Conservation (phyloP, 2,888 invertebrate genomes). For the Calameuta idolon region DNA sequence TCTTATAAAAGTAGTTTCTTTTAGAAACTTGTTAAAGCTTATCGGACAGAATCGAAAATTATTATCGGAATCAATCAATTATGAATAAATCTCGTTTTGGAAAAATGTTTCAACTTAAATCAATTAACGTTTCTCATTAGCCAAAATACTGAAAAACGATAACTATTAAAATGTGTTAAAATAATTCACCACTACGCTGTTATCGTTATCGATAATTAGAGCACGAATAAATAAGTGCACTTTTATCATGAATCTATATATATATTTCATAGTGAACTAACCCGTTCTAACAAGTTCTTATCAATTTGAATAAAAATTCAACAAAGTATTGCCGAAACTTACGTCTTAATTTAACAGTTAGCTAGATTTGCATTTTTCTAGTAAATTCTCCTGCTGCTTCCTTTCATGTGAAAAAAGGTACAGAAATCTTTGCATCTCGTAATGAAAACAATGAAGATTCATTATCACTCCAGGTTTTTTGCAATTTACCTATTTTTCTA, state of each 20-base stretch:
- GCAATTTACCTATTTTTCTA: neutral
- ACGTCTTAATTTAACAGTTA: neutral
- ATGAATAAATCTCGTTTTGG: neutral
- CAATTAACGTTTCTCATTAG: neutral
- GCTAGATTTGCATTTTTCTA: neutral
- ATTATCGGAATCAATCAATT: neutral
- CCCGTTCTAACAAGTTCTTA: neutral
- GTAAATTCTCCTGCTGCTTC: neutral
- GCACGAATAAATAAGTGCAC: no score
- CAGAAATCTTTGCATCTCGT: slow-evolving; percentile 1
- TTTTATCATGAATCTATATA: no score
- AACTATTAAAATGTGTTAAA: neutral
- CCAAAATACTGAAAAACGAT: neutral
- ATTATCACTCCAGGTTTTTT: slow-evolving; percentile 5
- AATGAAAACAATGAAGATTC: slow-evolving; percentile 20
- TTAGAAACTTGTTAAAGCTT: neutral
- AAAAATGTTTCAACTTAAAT: neutral
- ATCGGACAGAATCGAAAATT: neutral
- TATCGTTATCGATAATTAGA: neutral
- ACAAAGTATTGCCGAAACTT: neutral
- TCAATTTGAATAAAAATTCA: neutral
- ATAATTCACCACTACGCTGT: neutral
- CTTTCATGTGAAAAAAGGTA: neutral
- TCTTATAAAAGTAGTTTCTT: neutral
- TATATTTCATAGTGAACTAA: no score